These are phyloP conservation scores for Mesembrinibis cayennensis DNA, from an alignment of 2,113 vertebrate genomes.

Conservation along the genomic window DNA sequence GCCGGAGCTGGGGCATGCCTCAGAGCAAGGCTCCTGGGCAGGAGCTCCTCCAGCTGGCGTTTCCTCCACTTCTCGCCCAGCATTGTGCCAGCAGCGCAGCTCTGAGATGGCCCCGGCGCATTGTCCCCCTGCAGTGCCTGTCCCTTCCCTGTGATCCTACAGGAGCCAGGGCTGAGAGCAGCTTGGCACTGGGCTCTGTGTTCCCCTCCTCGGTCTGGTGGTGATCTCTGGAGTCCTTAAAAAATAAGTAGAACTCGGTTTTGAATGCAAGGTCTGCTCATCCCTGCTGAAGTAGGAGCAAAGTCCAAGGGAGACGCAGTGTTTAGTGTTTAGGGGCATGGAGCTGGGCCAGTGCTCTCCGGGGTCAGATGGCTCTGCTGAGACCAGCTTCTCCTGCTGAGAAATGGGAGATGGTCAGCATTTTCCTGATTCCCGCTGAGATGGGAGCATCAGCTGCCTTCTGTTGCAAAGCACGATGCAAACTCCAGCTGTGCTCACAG, in stretches of 20 bases:
- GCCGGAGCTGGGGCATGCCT: neutral
- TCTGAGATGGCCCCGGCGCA: fast-evolving
- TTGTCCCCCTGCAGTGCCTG: fast-evolving
- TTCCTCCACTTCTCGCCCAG: fast-evolving
- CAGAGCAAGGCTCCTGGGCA: fast-evolving
- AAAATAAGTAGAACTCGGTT: neutral
- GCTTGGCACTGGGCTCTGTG: neutral
- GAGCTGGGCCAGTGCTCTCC: neutral
- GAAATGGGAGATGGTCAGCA: neutral
- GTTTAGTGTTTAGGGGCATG: fast-evolving
- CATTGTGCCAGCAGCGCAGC: fast-evolving
- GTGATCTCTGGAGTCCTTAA: neutral
- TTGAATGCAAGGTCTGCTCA: neutral
- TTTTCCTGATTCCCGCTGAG: fast-evolving
- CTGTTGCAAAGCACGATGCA: neutral
- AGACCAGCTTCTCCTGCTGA: neutral
- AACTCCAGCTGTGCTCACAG: neutral
- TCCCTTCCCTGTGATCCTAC: neutral
- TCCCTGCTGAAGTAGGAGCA: neutral
- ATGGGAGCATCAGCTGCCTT: neutral
- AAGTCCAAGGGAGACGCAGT: fast-evolving
- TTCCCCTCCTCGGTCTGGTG: neutral
- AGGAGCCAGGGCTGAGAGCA: neutral
- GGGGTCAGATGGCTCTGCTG: neutral
- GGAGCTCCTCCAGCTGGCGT: neutral